Evolutionary conservation across 1,140 invertebrate species (phyloP).

Genomic region (Euura lappo): DNA sequence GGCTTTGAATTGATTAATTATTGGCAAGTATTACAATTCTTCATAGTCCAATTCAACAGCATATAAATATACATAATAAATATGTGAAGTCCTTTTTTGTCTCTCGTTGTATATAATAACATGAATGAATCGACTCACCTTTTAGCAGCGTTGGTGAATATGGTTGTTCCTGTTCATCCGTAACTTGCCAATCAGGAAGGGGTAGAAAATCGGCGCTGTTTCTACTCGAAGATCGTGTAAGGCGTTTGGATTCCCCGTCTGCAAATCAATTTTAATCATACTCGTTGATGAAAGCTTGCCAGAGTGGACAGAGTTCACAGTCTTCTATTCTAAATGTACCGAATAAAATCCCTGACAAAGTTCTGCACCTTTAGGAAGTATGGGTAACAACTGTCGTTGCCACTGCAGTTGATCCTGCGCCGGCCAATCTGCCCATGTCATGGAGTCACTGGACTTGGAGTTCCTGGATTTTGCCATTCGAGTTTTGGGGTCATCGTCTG

Average conservation of each 20-base stretch:
- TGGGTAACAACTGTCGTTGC: too few species aligned
- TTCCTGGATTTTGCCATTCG: neutral
- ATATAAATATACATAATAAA: too few species aligned
- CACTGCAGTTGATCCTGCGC: neutral
- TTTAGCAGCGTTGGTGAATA: neutral
- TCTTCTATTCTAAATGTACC: too few species aligned
- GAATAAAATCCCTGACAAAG: too few species aligned
- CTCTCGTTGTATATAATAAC: too few species aligned
- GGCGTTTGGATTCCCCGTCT: neutral
- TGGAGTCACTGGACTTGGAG: neutral
- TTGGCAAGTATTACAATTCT: too few species aligned
- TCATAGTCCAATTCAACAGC: too few species aligned
- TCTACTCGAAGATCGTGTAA: neutral
- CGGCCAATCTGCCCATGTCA: neutral
- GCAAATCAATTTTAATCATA: neutral
- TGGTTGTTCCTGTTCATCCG: neutral
- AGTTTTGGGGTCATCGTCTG: neutral
- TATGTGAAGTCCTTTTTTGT: too few species aligned
- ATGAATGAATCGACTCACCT: neutral
- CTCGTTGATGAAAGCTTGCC: too few species aligned
- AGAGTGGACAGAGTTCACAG: too few species aligned
- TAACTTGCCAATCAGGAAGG: neutral
- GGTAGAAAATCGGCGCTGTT: neutral
- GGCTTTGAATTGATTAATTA: too few species aligned
- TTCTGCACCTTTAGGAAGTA: too few species aligned